Evolutionary conservation across 2,797 vertebrate species (phyloP), one percentile per base, ranked within the genome.

Genomic region (Borostomias antarcticus): DNA sequence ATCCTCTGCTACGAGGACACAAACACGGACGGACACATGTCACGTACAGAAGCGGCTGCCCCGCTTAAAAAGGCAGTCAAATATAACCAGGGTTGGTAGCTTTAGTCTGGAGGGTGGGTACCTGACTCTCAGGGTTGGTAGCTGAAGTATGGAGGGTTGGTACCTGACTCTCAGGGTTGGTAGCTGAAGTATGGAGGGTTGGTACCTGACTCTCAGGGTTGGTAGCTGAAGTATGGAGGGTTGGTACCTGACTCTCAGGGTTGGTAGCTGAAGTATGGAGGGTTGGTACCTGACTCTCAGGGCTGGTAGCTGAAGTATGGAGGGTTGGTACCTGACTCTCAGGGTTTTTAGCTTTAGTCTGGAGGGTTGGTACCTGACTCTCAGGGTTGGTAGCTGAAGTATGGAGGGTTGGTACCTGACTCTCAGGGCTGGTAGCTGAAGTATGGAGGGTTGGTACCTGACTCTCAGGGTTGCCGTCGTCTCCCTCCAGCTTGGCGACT

Each of bases 401-500:
- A 8, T 37, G 1, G 13, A 1, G 1, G 35, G 8, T 37, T 11
- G 8, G 7, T 37, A 37, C 35, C 35, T 95, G 94, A 81, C 92
- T 94, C 83, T 95, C 94, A 58, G 93, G 94, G 78, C 93, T 93
- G 64, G 95, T 89, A n/a, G 94, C 94, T n/a, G n/a, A n/a, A n/a
- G n/a, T n/a, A n/a, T n/a, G n/a, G n/a, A 61, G 94, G 93, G 45
- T 37, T 8, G 13, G 35, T 19, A 58, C 57, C 33, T 58, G 57
- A 33, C 57, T 98, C 90, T 99, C 97, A 17, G 96, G 96, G 85
- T 96, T 96, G 64, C 98, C 94, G 9, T 98, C 96, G 43, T 98
- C 96, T 3, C 97, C 96, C 88, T 99, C 98, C 64, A 98, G 88
- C 82, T 98, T 98, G 54, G 98, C 97, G 68, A 99, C 97, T 40